phyloP scores from a whole-genome alignment of 2,888 invertebrate genomes.

The Cheilosia grossa region DNA sequence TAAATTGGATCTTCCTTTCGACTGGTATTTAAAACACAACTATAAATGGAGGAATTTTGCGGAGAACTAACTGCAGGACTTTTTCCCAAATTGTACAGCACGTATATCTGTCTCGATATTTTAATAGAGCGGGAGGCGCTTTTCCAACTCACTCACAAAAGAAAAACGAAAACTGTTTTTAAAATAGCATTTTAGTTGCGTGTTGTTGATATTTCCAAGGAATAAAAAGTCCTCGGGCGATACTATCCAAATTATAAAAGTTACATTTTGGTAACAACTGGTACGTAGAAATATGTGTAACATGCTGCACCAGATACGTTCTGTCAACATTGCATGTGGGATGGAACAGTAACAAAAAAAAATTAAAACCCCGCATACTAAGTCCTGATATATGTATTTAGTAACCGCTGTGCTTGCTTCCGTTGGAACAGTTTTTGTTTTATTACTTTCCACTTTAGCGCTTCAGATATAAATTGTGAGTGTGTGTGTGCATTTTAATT shows the following conservation, averaged over 20 bases:
- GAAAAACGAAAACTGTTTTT: neutral
- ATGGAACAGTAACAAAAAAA: constrained; percentile 1
- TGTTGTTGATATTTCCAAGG: neutral
- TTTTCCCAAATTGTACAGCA: no score
- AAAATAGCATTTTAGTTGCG: neutral
- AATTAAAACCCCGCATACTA: neutral
- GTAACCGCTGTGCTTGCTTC: neutral
- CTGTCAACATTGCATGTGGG: constrained; percentile 40
- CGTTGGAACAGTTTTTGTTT: neutral
- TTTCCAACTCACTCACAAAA: no score
- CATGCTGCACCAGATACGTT: constrained; percentile 5
- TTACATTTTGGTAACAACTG: neutral
- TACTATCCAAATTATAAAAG: constrained; percentile 22
- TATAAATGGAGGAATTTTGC: neutral
- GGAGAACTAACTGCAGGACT: no score
- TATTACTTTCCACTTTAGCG: constrained; percentile 9
- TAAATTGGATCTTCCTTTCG: constrained; percentile 3
- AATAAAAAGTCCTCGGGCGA: constrained; percentile 12
- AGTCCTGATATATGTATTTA: constrained; percentile 1
- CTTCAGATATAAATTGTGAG: constrained; percentile 10
- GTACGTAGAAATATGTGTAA: neutral
- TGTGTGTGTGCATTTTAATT: constrained; percentile 45
- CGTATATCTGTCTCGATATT: no score
- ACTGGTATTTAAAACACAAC: neutral
- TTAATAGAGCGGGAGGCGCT: no score